These are phyloP conservation scores for Sebastiscus tertius DNA, from an alignment of 2,797 vertebrate genomes.

Conservation along the genomic window DNA sequence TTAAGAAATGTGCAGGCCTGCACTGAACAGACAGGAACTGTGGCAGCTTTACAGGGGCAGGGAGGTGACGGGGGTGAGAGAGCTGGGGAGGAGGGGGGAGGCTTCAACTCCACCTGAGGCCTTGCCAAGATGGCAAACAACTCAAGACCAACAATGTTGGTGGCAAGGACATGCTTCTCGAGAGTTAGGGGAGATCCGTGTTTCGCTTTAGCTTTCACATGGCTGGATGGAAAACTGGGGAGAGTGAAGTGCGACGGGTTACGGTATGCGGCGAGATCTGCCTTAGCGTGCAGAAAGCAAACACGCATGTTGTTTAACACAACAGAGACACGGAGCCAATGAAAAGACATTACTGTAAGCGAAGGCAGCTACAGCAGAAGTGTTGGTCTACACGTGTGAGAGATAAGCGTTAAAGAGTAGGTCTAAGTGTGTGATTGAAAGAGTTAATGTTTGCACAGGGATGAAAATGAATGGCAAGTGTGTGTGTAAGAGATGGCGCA, in stretches of 20 bases:
- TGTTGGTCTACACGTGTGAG: constrained; percentile 68
- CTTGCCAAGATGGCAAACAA: constrained; percentile 76
- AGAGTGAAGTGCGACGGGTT: constrained; percentile 59
- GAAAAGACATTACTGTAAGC: constrained; percentile 74
- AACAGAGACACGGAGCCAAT: constrained; percentile 74
- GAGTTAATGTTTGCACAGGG: constrained; percentile 59
- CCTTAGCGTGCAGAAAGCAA: constrained; percentile 68
- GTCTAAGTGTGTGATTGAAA: constrained; percentile 61
- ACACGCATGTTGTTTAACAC: constrained; percentile 78
- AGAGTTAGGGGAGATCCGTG: constrained; percentile 66
- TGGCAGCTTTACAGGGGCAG: constrained; percentile 81
- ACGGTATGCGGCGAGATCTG: constrained; percentile 63
- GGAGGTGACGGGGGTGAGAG: constrained; percentile 69
- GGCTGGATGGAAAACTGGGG: constrained; percentile 58
- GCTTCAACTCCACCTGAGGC: constrained; percentile 56
- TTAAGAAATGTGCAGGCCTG: constrained; percentile 87
- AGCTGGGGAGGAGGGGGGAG: constrained; percentile 25
- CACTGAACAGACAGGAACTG: constrained; percentile 87
- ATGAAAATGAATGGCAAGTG: constrained; percentile 55
- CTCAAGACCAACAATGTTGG: constrained; percentile 77
- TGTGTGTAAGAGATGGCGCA: constrained; percentile 62
- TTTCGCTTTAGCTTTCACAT: constrained; percentile 66
- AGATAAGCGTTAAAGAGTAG: constrained; percentile 63
- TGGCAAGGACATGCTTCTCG: constrained; percentile 68
- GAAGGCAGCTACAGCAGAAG: constrained; percentile 65